Percentiles rank a stretch among this genome's conserved stretches.
phyloP scores from a whole-genome alignment of 1,140 invertebrate genomes.

The Littorina saxatilis region DNA sequence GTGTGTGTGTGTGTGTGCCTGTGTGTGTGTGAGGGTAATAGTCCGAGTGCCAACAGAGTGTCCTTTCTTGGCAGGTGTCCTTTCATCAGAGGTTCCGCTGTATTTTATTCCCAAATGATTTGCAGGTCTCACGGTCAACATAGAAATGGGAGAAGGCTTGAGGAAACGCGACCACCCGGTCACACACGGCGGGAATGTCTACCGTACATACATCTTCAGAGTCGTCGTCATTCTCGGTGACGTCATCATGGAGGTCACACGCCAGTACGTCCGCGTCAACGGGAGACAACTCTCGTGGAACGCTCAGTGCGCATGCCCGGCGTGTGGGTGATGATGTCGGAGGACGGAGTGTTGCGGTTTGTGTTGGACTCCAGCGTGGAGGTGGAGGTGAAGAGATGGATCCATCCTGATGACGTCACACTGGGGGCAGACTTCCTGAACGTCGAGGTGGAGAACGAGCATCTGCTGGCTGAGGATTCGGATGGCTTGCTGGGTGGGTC shows the following conservation, averaged over 20 bases:
- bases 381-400: conserved; percentile 33
- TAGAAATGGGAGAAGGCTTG: conserved; percentile 5
- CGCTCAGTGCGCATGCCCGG: conserved; percentile 13
- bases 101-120: no score
- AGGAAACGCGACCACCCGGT: conserved; percentile 6
- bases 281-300: conserved; percentile 43
- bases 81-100: no score
- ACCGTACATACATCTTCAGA: conserved; percentile 30
- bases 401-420: conserved; percentile 10
- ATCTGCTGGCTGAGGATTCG: conserved; percentile 35
- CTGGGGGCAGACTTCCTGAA: conserved; percentile 47
- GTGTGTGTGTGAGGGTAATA: no score
- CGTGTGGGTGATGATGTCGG: background rate
- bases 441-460: conserved; percentile 52
- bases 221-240: conserved; percentile 31
- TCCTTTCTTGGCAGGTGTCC: no score
- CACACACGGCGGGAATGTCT: background rate
- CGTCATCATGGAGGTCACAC: conserved; percentile 10
- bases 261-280: conserved; percentile 16
- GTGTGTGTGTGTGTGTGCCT: no score
- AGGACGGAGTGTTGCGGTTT: conserved; percentile 24
- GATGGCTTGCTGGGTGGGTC: conserved; percentile 54
- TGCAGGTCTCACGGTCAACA: conserved; percentile 40
- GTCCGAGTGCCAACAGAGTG: no score
- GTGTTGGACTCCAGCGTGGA: conserved; percentile 44